Evolutionary conservation across 2,888 invertebrate species (phyloP).

Genomic region (Schizaphis graminum): DNA sequence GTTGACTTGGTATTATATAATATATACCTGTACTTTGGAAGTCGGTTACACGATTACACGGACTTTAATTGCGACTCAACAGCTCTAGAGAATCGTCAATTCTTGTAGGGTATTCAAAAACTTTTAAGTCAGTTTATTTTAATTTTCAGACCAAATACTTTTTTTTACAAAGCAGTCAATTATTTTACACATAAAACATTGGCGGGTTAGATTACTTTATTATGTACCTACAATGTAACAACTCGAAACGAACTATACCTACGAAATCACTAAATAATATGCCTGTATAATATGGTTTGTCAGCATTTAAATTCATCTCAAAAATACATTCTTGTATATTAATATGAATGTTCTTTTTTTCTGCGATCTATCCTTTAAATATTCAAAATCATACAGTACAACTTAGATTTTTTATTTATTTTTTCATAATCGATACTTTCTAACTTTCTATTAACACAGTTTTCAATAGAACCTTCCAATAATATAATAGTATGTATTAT

Average conservation of each 20-base stretch:
- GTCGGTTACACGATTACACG: background rate
- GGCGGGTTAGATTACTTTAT: background rate
- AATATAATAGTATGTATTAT: background rate
- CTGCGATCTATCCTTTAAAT: background rate
- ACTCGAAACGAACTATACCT: background rate
- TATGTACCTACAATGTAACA: background rate
- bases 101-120: background rate
- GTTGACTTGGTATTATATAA: background rate
- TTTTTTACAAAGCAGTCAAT: background rate
- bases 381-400: background rate
- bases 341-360: background rate
- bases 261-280: background rate
- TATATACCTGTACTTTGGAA: background rate
- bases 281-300: background rate
- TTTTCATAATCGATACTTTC: background rate
- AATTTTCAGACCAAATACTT: background rate
- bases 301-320: background rate
- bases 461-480: background rate
- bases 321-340: background rate
- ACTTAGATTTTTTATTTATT: background rate
- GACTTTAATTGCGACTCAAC: background rate
- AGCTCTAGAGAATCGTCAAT: background rate
- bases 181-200: background rate
- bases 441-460: background rate
- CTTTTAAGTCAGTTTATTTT: background rate